phyloP scores from a whole-genome alignment of 1,140 invertebrate species.

The Bombus polaris region DNA sequence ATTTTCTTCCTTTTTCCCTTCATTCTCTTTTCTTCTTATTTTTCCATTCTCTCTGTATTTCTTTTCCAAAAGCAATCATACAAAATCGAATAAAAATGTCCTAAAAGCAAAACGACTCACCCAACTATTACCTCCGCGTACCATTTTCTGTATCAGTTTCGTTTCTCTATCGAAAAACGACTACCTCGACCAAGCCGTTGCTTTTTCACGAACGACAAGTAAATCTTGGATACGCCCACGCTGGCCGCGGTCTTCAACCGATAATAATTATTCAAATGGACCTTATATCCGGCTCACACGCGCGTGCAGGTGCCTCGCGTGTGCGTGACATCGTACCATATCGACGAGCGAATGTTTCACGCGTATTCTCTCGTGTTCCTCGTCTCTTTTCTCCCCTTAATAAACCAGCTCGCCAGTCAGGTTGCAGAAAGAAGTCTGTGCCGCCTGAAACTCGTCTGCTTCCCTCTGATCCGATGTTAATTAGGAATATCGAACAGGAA shows the following conservation, averaged over 20 bases:
- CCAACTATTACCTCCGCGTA: not conserved
- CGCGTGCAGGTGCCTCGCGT: slow-evolving; percentile 22
- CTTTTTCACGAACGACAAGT: slow-evolving; percentile 13
- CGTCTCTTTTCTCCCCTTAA: not conserved
- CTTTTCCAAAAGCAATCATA: too few species aligned
- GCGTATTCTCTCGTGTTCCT: not conserved
- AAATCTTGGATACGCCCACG: slow-evolving; percentile 24
- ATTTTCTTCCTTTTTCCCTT: too few species aligned
- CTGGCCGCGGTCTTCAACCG: not conserved
- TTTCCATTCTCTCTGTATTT: too few species aligned
- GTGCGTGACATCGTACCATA: not conserved
- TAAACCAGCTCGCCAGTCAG: slow-evolving; percentile 2
- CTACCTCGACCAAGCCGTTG: not conserved
- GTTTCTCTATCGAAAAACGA: not conserved
- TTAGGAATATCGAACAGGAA: not conserved
- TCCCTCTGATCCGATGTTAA: not conserved
- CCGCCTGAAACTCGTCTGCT: too few species aligned
- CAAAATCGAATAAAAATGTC: too few species aligned
- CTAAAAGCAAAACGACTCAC: too few species aligned
- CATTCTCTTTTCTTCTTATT: too few species aligned
- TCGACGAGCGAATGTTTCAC: not conserved
- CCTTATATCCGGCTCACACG: not conserved
- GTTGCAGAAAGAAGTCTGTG: not conserved
- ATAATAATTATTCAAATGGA: slow-evolving; percentile 43
- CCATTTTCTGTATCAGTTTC: not conserved